Conservation (phyloP, 2,888 invertebrate species). For the Amiota mariae region DNA sequence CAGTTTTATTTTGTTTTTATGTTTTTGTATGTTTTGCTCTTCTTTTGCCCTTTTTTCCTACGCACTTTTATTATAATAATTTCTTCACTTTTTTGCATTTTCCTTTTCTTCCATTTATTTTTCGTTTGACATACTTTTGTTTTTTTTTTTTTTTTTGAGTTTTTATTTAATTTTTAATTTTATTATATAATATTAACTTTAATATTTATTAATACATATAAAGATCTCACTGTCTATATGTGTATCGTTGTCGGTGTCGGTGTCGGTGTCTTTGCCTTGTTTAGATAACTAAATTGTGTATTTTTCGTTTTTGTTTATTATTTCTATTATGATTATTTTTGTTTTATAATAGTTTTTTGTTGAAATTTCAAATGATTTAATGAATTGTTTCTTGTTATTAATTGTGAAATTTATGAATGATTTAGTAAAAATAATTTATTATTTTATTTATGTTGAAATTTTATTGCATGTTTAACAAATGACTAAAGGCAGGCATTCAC, state of each 20-base stretch:
- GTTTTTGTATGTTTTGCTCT: slow-evolving; percentile 19
- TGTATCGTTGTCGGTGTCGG: too few relatives aligned
- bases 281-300: slow-evolving; percentile 54
- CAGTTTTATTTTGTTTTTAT: not conserved
- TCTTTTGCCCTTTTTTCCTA: slow-evolving; percentile 37
- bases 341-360: slow-evolving; percentile 44
- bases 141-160: slow-evolving; percentile 32
- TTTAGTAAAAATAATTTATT: too few relatives aligned
- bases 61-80: slow-evolving; percentile 33
- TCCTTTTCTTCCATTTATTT: not conserved
- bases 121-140: slow-evolving; percentile 57
- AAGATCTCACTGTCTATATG: too few relatives aligned
- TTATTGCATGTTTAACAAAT: not conserved
- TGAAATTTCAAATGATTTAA: slow-evolving; percentile 62
- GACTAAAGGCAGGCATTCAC: slow-evolving; percentile 8
- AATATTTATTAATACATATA: not conserved
- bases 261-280: too few relatives aligned
- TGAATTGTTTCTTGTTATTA: slow-evolving; percentile 46
- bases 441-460: too few relatives aligned
- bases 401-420: slow-evolving; percentile 46
- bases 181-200: slow-evolving; percentile 20
- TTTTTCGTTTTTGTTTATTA: slow-evolving; percentile 48
- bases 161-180: slow-evolving; percentile 57
- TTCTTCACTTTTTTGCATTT: slow-evolving; percentile 31
- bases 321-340: not conserved